Base-by-base conservation (phyloP, 1,140 invertebrate species). In the Bombus sylvicola region DNA sequence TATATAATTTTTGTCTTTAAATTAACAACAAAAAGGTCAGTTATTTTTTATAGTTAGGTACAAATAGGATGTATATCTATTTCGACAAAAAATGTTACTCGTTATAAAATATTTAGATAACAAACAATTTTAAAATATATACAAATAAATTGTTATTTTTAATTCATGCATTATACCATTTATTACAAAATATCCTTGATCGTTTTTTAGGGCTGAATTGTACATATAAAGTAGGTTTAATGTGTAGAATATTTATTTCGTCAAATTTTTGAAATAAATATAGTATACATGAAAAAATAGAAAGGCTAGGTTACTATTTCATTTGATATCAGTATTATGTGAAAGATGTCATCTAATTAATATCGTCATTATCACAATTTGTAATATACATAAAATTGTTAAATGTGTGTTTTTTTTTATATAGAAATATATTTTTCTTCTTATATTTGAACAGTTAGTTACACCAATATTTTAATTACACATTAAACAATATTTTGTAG, bases 131-230 rank as follows among this genome's bases (percentile, higher is more conserved):
- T 6, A 34, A 76, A 43, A 39, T 43, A 25, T 77, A 22, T 34
- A 83, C 15, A 39, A 83, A 83, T 69, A 83, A 77, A 71, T 47
- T 43, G 62, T 75, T 53, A 64, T 75, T 64, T 75, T 34, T 28
- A 66, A 25, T 39, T 10, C 15, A 66, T 47, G 4, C 47, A 66
- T 13, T 66, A 47, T 15, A 64, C 15, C 4, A 57, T 34, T 22
- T 71, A 22, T 71, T 34, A 34, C 12, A 64, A 39, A 43, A 43
- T 37, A 18, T 64, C 13, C 2, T 22, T 57, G 13, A 43, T 41
- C 2, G 53, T 25, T 3, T 22, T 69, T n/a, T n/a, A 5, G 57
- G 13, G 15, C 13, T n/a, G 9, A 82, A 37, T 74, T 82, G 41
- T 64, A 66, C 34, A 47, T n/a, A 76, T 76, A 66, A 76, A n/a